A percentile compares a stretch with the other conserved stretches of the same genome.
phyloP scores from a whole-genome alignment of 2,888 invertebrate genomes.

The Drosophila eohydei region DNA sequence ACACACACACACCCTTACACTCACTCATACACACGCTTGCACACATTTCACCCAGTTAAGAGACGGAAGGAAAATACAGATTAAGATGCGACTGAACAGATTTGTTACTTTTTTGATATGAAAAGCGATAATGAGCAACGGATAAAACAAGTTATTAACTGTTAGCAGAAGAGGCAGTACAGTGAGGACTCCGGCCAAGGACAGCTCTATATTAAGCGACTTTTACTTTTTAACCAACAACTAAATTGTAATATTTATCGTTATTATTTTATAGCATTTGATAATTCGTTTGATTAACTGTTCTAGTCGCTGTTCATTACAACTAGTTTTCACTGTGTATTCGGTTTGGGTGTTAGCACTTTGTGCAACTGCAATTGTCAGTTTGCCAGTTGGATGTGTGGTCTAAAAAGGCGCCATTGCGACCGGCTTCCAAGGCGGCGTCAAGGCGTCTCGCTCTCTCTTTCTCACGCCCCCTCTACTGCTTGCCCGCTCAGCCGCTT shows the following conservation, averaged over 20 bases:
- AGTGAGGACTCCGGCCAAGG: not conserved
- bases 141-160: constrained; percentile 1
- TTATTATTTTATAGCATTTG: not conserved
- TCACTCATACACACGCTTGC: constrained; percentile 5
- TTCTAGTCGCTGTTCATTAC: not conserved
- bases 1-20: constrained; percentile 13
- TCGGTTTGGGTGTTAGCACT: not conserved
- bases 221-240: not conserved
- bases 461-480: not conserved
- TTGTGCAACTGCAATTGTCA: constrained; percentile 25
- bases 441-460: constrained; percentile 30
- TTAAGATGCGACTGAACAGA: constrained; percentile 25
- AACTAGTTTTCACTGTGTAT: not conserved
- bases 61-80: constrained; percentile 34
- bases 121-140: constrained; percentile 24
- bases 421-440: constrained; percentile 61
- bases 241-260: not conserved
- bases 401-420: constrained; percentile 74
- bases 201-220: not conserved
- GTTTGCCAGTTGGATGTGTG: constrained; percentile 34
- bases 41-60: constrained; percentile 36
- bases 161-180: not conserved
- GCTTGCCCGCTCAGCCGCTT: not conserved
- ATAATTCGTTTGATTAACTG: not conserved
- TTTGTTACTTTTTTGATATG: constrained; percentile 13